phyloP scores from a whole-genome alignment of 2,888 invertebrate species.

The Orgyia antiqua region DNA sequence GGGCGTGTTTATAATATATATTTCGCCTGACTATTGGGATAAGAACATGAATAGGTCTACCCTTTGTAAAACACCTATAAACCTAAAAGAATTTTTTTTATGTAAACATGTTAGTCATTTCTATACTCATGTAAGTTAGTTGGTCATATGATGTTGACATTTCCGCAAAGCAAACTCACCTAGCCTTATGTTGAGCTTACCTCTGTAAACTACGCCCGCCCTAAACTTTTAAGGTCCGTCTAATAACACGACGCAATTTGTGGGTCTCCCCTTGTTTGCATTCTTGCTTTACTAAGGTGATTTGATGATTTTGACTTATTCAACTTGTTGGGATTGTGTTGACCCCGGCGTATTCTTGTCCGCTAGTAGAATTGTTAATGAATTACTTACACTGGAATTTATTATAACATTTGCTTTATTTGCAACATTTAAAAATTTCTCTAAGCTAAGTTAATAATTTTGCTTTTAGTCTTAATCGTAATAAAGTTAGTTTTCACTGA shows the following conservation, averaged over 20 bases:
- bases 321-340: conserved; percentile 54
- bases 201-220: conserved; percentile 69
- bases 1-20: too few relatives aligned
- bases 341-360: conserved; percentile 29
- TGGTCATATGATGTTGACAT: conserved; percentile 58
- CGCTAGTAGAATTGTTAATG: conserved; percentile 35
- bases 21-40: too few relatives aligned
- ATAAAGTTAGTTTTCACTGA: conserved; percentile 52
- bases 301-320: conserved; percentile 77
- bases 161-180: conserved; percentile 63
- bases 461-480: too few relatives aligned
- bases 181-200: conserved; percentile 60
- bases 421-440: too few relatives aligned
- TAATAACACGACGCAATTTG: conserved; percentile 74
- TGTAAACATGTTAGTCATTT: too few relatives aligned
- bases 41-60: too few relatives aligned
- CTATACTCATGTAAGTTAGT: conserved; percentile 36
- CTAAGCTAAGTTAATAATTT: too few relatives aligned
- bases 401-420: conserved; percentile 20
- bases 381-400: conserved; percentile 19
- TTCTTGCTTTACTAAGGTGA: conserved; percentile 69
- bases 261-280: conserved; percentile 69
- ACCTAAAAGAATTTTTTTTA: too few relatives aligned
- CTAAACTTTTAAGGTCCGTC: conserved; percentile 73
- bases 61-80: too few relatives aligned